Evolutionary conservation across 37 sponge, comb jelly and placozoan species (phyloP), one percentile per base, ranked within the genome.

Genomic region (Petrosia ficiformis): DNA sequence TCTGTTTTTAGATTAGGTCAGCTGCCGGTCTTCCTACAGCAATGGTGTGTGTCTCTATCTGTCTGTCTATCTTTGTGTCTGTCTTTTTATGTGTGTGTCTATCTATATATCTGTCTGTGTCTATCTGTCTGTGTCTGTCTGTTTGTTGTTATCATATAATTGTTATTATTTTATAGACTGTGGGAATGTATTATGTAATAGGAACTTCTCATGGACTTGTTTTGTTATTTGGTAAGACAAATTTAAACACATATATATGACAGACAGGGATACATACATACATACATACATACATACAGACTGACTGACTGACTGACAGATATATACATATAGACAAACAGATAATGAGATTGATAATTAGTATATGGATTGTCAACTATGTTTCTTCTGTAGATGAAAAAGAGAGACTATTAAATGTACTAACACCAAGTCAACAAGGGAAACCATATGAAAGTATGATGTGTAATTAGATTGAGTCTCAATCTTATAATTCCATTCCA

Each of bases 121-220:
- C 3, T 1, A 14, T 73, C 0, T 10, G 22, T 2, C 5, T 4
- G 33, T 24, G n/a, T 61, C 57, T 0, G 52, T 33, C 35, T 8
- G 25, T 70, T 22, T 71, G 25, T 10, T 40, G 34, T 4, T 32
- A 21, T 68, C 28, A 28, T 10, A 32, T 5, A 24, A 11, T 26
- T 35, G 63, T 41, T 2, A 22, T 26, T 11, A 3, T 14, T 22
- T 8, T 66, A 3, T 44, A 88, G 89, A 76, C 83, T 58, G 88
- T 61, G 4, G 77, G 84, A 0, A 33, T 70, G 44, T 60, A 65
- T 63, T 70, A 63, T 65, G 92, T 93, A 22, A 71, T 94, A 65
- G 95, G 91, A 2, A 90, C 92, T 1, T 84, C 91, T 32, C 76
- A 74, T 67, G 95, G 95, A 66, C 29, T 75, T 11, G 85, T 87